Percentiles rank a stretch among this genome's conserved stretches.
phyloP scores from a whole-genome alignment of 2,797 vertebrate genomes.

The Acanthiza pusilla region DNA sequence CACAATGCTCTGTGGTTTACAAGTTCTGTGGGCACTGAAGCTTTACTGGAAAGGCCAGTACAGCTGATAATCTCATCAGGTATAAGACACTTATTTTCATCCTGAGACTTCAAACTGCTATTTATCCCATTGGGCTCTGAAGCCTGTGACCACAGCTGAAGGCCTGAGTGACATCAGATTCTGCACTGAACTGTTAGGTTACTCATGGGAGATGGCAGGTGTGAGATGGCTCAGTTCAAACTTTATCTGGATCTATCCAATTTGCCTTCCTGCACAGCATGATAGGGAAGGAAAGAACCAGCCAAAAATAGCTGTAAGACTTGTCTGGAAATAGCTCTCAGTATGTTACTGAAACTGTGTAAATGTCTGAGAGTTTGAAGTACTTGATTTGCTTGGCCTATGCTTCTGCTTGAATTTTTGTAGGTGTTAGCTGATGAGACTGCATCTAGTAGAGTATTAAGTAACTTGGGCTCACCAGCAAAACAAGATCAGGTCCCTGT shows the following conservation, averaged over 20 bases:
- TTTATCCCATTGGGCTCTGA: neutral
- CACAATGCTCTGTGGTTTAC: neutral
- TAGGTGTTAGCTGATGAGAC: neutral
- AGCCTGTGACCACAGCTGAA: neutral
- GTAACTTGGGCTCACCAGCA: neutral
- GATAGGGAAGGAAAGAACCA: neutral
- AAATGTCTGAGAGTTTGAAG: constrained; percentile 15
- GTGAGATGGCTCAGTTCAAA: neutral
- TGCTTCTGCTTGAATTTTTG: neutral
- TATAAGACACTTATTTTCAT: neutral
- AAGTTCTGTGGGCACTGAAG: neutral
- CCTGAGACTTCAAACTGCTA: neutral
- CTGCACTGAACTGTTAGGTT: neutral
- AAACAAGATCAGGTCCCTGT: neutral
- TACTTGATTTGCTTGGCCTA: neutral
- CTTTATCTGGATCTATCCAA: neutral
- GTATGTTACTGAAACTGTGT: neutral
- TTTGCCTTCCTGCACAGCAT: neutral
- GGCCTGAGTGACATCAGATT: neutral
- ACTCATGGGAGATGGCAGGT: neutral
- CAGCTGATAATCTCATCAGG: neutral
- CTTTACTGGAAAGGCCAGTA: neutral
- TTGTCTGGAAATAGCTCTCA: neutral
- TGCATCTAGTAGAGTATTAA: neutral
- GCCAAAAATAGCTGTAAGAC: neutral